Evolutionary conservation across 2,888 invertebrate species (phyloP).

Genomic region (Drosophila bunnanda): DNA sequence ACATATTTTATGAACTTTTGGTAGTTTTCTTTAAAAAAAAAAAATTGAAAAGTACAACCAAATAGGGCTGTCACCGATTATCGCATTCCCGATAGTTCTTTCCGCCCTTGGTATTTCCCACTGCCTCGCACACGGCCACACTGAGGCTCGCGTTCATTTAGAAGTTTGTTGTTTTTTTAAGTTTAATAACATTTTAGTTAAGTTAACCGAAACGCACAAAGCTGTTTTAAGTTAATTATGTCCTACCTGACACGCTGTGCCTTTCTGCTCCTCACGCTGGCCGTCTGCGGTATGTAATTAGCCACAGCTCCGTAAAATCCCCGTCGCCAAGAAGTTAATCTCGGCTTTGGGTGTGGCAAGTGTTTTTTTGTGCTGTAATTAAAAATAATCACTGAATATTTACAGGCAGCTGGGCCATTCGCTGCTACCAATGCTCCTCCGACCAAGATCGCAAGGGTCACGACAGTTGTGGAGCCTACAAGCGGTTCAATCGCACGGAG

Average conservation of each 20-base stretch:
- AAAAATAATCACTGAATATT: conserved; percentile 29
- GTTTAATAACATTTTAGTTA: conserved; percentile 25
- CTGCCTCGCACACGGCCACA: conserved; percentile 1
- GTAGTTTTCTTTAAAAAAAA: no score
- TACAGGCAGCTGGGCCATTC: conserved; percentile 86
- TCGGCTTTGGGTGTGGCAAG: conserved; percentile 63
- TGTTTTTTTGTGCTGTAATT: conserved; percentile 29
- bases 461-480: conserved; percentile 96
- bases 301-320: no score
- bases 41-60: no score
- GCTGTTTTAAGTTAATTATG: conserved; percentile 40
- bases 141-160: conserved; percentile 2
- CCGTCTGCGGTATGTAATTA: conserved; percentile 54
- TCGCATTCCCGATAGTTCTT: no score
- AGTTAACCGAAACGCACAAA: conserved; percentile 33
- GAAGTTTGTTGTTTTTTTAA: conserved; percentile 28
- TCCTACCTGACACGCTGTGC: conserved; percentile 46
- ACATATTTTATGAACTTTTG: no score
- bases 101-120: conserved; percentile 3
- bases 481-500: conserved; percentile 91
- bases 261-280: conserved; percentile 56
- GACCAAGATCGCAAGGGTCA: conserved; percentile 90
- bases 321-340: conserved; percentile 2
- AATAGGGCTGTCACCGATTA: no score
- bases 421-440: conserved; percentile 97